Base-by-base conservation (phyloP, 1,140 invertebrate genomes). In the Panagrolaimus sp. region DNA sequence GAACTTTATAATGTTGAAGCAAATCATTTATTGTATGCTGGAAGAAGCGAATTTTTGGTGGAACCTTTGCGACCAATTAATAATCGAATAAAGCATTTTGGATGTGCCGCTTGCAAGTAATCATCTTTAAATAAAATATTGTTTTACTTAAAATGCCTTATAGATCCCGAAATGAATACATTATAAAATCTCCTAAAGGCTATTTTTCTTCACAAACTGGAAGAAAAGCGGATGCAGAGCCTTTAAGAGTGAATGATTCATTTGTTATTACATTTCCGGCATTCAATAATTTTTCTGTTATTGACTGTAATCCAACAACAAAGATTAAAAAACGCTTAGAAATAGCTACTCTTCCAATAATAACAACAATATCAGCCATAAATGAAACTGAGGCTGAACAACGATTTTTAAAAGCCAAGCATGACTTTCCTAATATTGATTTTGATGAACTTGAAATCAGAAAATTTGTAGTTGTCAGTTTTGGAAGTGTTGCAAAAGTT, bases 21-120 rank as follows among this genome's bases (percentile, higher is more conserved):
- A 2, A 65, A 63, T 15, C 72, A 81, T 65, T 63, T 81, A n/a
- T 68, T 80, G 7, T 83, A 83, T 63, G 78, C 80, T 24, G 74
- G 78, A 17, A 64, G 78, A n/a, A 71, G 78, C 2, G 78, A 80
- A 66, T 78, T 80, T 58, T 44, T 80, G 14, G 67, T 68, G 17
- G 78, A 80, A 55, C 62, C 73, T 3, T 55, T 80, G 38, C 69
- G 81, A 21, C 78, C 78, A 21, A 71, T 83, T 6, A 77, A 65
- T 46, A 80, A 80, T 55, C 48, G 78, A 17, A 74, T 80, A n/a
- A 82, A 82, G 45, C 71, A 78, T 64, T 80, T 80, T 65, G 78
- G 78, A 26, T 83, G 78, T 52, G 67, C 70, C 14, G 45, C 52
- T 12, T 58, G 52, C 28, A 58, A 58, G 52, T 24, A 12, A 28